A percentile compares a stretch with the other conserved stretches of the same genome.
Evolutionary conservation across 2,888 invertebrate genomes (phyloP).

Genomic region (Keiferia lycopersicella): DNA sequence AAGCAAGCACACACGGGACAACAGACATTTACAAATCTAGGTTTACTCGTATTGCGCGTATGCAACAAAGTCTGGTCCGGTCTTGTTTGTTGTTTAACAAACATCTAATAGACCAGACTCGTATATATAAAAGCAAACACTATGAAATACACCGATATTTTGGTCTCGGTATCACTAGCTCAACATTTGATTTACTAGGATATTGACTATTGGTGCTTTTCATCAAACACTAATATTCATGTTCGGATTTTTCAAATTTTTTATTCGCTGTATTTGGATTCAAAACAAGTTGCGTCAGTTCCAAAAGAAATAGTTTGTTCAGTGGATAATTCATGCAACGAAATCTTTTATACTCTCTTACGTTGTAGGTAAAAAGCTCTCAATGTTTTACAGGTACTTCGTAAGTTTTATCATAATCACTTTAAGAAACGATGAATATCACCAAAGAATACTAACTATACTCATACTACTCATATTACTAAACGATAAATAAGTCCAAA

Average conservation of each 20-base stretch:
- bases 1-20: conserved; percentile 20
- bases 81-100: no score
- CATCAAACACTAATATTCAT: not conserved
- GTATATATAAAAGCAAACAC: conserved; percentile 9
- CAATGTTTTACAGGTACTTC: conserved; percentile 15
- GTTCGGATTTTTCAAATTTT: no score
- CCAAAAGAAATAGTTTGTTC: no score
- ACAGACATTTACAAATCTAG: conserved; percentile 42
- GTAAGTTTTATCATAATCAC: conserved; percentile 35
- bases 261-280: no score
- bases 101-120: conserved; percentile 36
- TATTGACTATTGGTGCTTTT: no score
- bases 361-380: not conserved
- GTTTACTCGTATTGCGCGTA: conserved; percentile 40
- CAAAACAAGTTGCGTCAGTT: no score
- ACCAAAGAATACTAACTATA: no score
- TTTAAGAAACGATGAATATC: conserved; percentile 33
- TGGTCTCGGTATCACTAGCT: not conserved
- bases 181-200: not conserved
- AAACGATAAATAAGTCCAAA: conserved; percentile 35
- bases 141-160: not conserved
- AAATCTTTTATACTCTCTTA: not conserved
- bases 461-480: conserved; percentile 31
- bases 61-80: no score
- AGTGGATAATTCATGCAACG: no score